Evolutionary conservation across 1,140 invertebrate genomes (phyloP).

Genomic region (Triops longicaudatus): DNA sequence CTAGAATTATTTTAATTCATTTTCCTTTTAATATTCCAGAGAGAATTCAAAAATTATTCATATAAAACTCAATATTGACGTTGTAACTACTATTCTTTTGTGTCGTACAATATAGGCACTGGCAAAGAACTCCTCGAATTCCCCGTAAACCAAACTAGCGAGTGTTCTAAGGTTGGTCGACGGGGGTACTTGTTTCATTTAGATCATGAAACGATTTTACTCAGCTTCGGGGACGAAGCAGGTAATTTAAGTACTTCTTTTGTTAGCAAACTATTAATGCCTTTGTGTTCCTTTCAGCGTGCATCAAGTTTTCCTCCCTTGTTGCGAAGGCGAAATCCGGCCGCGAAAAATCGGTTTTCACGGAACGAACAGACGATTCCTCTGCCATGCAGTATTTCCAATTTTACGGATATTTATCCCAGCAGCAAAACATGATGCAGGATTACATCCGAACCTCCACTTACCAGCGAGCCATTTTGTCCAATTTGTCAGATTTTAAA

Average conservation of each 20-base stretch:
- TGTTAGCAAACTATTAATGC: not conserved
- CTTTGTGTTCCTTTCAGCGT: conserved; percentile 43
- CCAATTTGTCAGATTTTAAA: conserved; percentile 86
- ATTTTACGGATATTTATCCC: conserved; percentile 97
- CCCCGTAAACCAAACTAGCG: conserved; percentile 54
- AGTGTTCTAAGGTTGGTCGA: conserved; percentile 55
- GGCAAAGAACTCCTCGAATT: conserved; percentile 49
- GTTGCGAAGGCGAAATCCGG: conserved; percentile 68
- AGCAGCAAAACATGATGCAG: conserved; percentile 99
- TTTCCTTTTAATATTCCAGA: too few relatives aligned
- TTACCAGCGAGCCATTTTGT: conserved; percentile 92
- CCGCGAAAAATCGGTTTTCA: conserved; percentile 75
- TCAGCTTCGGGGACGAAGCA: conserved; percentile 34
- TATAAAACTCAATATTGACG: too few relatives aligned
- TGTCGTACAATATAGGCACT: conserved; percentile 15
- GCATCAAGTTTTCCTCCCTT: conserved; percentile 64
- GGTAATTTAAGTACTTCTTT: conserved; percentile 27
- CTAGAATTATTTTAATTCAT: too few relatives aligned
- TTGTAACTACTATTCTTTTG: not conserved
- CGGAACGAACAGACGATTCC: conserved; percentile 92
- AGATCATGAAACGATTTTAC: conserved; percentile 50
- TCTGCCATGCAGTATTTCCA: conserved; percentile 95
- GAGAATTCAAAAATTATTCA: too few relatives aligned
- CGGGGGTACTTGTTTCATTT: conserved; percentile 59
- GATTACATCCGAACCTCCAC: conserved; percentile 97